Conservation (phyloP, 2,113 vertebrate genomes). For the Nyctereutes procyonoides region DNA sequence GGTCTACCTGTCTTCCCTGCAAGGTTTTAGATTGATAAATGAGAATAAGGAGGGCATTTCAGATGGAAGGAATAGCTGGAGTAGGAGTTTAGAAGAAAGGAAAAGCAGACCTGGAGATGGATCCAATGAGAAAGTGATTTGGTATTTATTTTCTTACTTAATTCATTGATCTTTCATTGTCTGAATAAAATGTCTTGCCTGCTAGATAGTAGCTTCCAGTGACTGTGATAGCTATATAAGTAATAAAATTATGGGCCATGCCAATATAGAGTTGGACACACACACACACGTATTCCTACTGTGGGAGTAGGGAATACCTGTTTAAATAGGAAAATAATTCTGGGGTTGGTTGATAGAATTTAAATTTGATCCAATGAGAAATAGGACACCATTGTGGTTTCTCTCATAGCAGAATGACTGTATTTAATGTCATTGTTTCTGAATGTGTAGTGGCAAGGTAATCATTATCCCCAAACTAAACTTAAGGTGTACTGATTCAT, state of each 20-base stretch:
- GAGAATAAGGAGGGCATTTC: not conserved
- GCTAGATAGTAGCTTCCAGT: not conserved
- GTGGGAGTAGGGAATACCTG: not conserved
- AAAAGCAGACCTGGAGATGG: not conserved
- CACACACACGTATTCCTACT: not conserved
- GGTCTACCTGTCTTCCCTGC: not conserved
- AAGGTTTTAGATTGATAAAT: slow-evolving; percentile 6
- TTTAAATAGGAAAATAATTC: slow-evolving; percentile 15
- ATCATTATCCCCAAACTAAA: slow-evolving; percentile 14
- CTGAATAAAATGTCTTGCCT: not conserved
- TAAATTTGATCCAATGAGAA: slow-evolving; percentile 7
- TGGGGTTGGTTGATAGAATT: not conserved
- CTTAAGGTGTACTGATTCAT: not conserved
- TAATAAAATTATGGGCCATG: not conserved
- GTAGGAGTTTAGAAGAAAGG: not conserved
- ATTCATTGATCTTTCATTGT: not conserved
- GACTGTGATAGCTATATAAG: not conserved
- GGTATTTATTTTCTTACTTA: not conserved
- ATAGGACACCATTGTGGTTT: not conserved
- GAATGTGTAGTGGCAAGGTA: not conserved
- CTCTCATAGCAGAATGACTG: not conserved
- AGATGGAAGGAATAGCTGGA: not conserved
- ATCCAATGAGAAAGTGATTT: not conserved
- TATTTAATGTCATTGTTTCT: not conserved
- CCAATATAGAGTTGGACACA: not conserved